These are phyloP conservation scores for Martes martes DNA, from an alignment of 2,113 vertebrate genomes.

Conservation along the genomic window DNA sequence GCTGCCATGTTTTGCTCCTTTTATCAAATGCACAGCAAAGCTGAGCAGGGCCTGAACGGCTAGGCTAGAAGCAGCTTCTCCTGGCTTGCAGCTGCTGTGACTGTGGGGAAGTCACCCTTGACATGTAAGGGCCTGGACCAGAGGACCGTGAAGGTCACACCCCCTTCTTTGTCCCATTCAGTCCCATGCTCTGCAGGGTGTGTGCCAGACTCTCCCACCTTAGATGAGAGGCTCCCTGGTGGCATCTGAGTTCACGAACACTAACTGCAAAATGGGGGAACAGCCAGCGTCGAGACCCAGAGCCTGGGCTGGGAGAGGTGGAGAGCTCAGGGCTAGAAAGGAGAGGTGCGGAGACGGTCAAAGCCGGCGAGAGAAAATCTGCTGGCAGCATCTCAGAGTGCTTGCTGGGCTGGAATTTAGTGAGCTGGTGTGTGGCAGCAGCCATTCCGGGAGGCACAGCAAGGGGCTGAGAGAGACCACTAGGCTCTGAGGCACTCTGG, in stretches of 20 bases:
- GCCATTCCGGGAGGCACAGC: background rate
- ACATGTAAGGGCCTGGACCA: background rate
- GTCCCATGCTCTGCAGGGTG: too few relatives aligned
- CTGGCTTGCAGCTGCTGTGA: background rate
- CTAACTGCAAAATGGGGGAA: background rate
- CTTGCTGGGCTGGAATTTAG: background rate
- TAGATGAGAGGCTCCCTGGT: background rate
- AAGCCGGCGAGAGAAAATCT: background rate
- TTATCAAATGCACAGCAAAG: background rate
- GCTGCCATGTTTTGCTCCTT: background rate
- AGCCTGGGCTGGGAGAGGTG: background rate
- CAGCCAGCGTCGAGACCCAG: fast-evolving
- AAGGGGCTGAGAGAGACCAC: background rate
- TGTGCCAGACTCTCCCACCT: fast-evolving
- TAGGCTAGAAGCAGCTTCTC: background rate
- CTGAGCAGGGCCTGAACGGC: background rate
- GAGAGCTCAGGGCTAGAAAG: background rate
- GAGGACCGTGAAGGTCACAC: background rate
- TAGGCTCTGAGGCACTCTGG: background rate
- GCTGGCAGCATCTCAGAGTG: too few relatives aligned
- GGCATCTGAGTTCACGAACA: background rate
- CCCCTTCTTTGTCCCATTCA: background rate
- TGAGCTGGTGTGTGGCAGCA: background rate
- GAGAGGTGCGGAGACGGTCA: fast-evolving
- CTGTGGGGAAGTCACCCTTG: background rate